phyloP scores from a whole-genome alignment of 2,113 vertebrate species.

The Thryonomys swinderianus region DNA sequence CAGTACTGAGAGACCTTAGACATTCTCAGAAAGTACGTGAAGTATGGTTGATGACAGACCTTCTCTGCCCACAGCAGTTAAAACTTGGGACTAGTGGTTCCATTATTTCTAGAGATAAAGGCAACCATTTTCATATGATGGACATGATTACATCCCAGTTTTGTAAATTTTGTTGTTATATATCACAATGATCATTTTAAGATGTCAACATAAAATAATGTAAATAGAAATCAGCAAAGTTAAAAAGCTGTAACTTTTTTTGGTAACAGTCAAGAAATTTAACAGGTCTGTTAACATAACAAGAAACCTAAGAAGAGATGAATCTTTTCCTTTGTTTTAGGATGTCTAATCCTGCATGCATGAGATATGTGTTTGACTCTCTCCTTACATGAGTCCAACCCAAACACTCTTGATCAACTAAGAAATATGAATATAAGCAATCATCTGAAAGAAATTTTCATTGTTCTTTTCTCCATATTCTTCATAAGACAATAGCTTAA shows the following conservation, averaged over 20 bases:
- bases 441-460: background rate
- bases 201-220: background rate
- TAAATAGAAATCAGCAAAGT: background rate
- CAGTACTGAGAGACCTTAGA: background rate
- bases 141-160: background rate
- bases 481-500: background rate
- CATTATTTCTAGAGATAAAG: background rate
- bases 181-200: background rate
- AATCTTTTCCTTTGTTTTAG: background rate
- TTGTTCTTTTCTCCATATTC: background rate
- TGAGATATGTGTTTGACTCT: background rate
- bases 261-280: background rate
- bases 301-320: background rate
- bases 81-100: background rate
- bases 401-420: background rate
- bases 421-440: slow-evolving; percentile 10
- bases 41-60: background rate
- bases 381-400: background rate
- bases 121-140: background rate
- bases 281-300: background rate
- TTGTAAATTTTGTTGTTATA: background rate
- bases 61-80: background rate
- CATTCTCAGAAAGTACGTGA: background rate
- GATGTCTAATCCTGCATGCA: background rate
- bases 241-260: background rate